Evolutionary conservation across 2,888 invertebrate species (phyloP).

Genomic region (Epinotia ramella): DNA sequence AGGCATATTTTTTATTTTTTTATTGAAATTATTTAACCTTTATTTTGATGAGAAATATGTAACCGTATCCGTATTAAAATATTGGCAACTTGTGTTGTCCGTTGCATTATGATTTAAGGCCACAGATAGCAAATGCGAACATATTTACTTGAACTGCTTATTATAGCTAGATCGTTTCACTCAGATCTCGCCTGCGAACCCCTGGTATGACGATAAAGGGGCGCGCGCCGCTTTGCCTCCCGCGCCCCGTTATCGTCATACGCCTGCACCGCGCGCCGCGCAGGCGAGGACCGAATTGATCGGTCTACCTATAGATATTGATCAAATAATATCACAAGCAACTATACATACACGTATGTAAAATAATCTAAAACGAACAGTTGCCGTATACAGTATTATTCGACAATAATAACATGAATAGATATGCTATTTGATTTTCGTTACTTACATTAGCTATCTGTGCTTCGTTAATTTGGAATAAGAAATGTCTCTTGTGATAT

Average conservation of each 20-base stretch:
- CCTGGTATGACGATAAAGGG: no score
- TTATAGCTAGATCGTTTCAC: neutral
- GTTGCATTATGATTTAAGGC: neutral
- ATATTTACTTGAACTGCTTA: neutral
- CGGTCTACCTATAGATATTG: no score
- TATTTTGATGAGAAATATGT: slow-evolving; percentile 23
- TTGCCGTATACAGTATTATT: neutral
- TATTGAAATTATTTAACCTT: slow-evolving; percentile 33
- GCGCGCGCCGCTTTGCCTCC: no score
- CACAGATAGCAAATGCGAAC: neutral
- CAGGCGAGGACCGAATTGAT: no score
- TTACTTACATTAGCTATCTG: neutral
- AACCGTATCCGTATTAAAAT: neutral
- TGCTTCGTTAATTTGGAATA: neutral
- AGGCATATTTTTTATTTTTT: slow-evolving; percentile 24
- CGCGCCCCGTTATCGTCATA: no score
- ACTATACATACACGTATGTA: no score
- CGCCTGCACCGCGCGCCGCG: no score
- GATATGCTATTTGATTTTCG: neutral
- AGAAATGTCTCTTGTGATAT: neutral
- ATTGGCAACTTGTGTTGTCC: neutral
- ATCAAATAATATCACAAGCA: no score
- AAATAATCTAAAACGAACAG: neutral
- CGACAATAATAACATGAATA: slow-evolving; percentile 11
- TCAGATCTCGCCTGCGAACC: no score